Evolutionary conservation across 2,888 invertebrate genomes (phyloP), one percentile per base, ranked within the genome.

Genomic region (Tillus elongatus): DNA sequence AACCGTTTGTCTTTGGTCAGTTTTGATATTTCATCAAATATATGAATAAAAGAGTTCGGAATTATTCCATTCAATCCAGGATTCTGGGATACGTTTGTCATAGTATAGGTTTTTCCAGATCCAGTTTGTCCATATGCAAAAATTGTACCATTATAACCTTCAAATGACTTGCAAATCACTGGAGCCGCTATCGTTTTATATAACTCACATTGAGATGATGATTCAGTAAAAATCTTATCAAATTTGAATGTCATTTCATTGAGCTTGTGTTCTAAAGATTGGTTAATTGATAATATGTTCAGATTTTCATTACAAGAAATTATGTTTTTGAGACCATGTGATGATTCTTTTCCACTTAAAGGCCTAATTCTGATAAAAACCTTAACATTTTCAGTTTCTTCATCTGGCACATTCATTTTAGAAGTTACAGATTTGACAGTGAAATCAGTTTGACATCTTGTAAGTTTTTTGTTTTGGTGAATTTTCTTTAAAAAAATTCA

Each of bases 91-190:
- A 82, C 77, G 0, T 96, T 96, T 1, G 93, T 87, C 93, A 97
- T 96, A 0, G 96, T 97, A 64, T 85, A 93, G 0, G 96, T 97
- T 69, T 97, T 97, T 3, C 96, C 96, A 0, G 95, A 96, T 11
- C 96, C 96, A 0, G 86, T 87, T 66, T 87, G 87, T 0, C 87
- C 87, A 53, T 87, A 87, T 0, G 87, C 87, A 58, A 87, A 77
- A 49, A 88, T 85, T 0, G 82, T 83, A 45, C 95, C 95, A 68
- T 96, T 96, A 68, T 92, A 96, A 0, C 95, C 95, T 49, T 81
- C 82, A 2, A 97, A 70, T 2, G 95, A 92, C 63, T 90, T 89
- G 42, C 93, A 89, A 2, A 97, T 90, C 45, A 97, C 91, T 0
- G 93, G 93, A 29, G 90, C 75, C 0, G 96, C 95, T 0, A 92